phyloP scores from a whole-genome alignment of 2,888 invertebrate genomes.

The Scelioninae gen. 1 region DNA sequence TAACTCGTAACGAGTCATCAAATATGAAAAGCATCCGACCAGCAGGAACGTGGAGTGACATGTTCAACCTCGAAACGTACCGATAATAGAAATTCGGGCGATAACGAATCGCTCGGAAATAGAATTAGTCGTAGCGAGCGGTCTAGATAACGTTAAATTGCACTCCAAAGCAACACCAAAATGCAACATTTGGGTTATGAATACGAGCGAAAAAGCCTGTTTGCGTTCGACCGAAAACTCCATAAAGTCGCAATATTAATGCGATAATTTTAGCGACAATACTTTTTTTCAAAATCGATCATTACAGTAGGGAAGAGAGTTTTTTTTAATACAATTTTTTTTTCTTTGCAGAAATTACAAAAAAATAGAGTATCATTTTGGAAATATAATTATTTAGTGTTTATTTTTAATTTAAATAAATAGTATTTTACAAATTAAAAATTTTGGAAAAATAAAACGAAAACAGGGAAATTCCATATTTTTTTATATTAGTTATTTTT shows the following conservation, averaged over 20 bases:
- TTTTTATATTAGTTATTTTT: too few species aligned
- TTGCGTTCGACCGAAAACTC: slow-evolving; percentile 20
- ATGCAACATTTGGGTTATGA: slow-evolving; percentile 25
- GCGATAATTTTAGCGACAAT: slow-evolving; percentile 20
- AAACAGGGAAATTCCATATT: too few species aligned
- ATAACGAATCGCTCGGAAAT: slow-evolving; percentile 50
- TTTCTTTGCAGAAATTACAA: too few species aligned
- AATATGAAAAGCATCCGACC: slow-evolving; percentile 44
- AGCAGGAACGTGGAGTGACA: slow-evolving; percentile 26
- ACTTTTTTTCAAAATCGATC: slow-evolving; percentile 1
- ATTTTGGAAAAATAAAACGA: too few species aligned
- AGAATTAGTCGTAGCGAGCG: slow-evolving; percentile 26
- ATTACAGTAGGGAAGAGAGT: too few species aligned
- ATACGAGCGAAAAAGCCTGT: slow-evolving; percentile 3
- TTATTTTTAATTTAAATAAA: too few species aligned
- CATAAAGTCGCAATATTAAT: slow-evolving; percentile 21
- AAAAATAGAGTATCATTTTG: too few species aligned
- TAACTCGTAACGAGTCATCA: slow-evolving; percentile 50
- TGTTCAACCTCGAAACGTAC: slow-evolving; percentile 33
- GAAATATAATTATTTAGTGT: too few species aligned
- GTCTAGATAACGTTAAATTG: slow-evolving; percentile 39
- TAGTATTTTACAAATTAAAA: too few species aligned
- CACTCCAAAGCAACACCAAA: slow-evolving; percentile 12
- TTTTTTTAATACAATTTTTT: too few species aligned
- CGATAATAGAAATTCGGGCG: slow-evolving; percentile 56